phyloP scores from a whole-genome alignment of 35 echinoderm and acorn worm genomes.

The Anneissia japonica region DNA sequence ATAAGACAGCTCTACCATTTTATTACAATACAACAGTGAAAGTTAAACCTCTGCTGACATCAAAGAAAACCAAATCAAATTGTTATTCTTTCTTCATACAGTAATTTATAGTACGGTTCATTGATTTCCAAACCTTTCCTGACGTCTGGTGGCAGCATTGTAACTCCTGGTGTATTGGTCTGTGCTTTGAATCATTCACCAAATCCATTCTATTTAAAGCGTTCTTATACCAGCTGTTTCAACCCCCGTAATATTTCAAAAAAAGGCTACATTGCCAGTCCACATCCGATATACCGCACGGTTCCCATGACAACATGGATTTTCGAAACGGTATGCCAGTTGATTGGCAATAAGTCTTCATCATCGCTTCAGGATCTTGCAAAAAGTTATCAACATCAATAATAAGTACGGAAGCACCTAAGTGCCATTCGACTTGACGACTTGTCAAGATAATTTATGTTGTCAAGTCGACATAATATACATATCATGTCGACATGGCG shows the following conservation, averaged over 20 bases:
- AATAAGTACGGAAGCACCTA: neutral
- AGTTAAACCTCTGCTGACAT: no score
- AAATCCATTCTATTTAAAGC: slow-evolving; percentile 25
- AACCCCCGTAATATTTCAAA: neutral
- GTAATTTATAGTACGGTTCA: neutral
- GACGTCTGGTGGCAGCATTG: neutral
- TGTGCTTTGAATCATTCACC: neutral
- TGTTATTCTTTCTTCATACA: neutral
- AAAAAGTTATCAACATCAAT: neutral
- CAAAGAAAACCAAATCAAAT: no score
- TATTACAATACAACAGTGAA: no score
- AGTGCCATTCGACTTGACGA: no score
- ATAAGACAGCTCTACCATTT: no score
- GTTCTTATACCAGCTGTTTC: neutral
- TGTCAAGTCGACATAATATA: neutral
- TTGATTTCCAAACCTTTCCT: neutral
- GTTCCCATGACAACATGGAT: neutral
- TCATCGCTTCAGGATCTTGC: neutral
- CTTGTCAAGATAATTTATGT: neutral
- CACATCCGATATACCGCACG: neutral
- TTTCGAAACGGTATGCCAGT: neutral
- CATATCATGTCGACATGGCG: slow-evolving; percentile 19
- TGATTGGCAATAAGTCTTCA: neutral
- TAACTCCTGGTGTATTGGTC: neutral
- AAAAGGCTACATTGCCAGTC: neutral